These are phyloP conservation scores for Charanyca ferruginea DNA, from an alignment of 2,888 invertebrate species.

Conservation along the genomic window DNA sequence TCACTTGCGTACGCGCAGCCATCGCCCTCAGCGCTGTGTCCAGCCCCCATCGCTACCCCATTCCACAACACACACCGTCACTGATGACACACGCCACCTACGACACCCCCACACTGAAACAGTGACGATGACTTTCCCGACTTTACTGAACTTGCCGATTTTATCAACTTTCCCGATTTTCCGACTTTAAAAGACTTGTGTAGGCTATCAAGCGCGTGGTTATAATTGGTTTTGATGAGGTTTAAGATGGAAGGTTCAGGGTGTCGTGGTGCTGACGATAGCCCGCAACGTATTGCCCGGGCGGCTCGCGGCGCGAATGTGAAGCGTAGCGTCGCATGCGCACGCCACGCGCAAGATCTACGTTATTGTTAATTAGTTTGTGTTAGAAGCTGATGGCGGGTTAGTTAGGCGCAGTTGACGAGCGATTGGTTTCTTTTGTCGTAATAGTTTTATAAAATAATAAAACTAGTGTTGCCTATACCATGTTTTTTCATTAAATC, in stretches of 20 bases:
- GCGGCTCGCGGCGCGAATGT: constrained; percentile 87
- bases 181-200: constrained; percentile 11
- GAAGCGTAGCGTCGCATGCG: constrained; percentile 88
- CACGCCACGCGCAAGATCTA: constrained; percentile 79
- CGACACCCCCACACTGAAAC: constrained; percentile 77
- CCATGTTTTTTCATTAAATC: background rate
- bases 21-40: constrained; percentile 89
- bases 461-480: too few relatives aligned
- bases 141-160: constrained; percentile 29
- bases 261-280: constrained; percentile 76
- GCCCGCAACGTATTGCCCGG: constrained; percentile 81
- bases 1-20: constrained; percentile 88
- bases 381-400: constrained; percentile 75
- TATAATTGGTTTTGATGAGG: constrained; percentile 24
- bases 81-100: constrained; percentile 81
- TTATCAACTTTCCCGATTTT: constrained; percentile 2
- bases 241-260: constrained; percentile 63
- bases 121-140: constrained; percentile 59
- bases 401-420: constrained; percentile 9
- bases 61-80: constrained; percentile 87
- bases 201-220: constrained; percentile 37
- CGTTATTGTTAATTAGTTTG: constrained; percentile 80
- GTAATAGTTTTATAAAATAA: too few relatives aligned
- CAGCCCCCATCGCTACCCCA: constrained; percentile 89
- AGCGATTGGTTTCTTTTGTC: background rate